Percentiles rank a stretch among this genome's conserved stretches.
Evolutionary conservation across 2,113 vertebrate genomes (phyloP).

Genomic region (Hipposideros armiger): DNA sequence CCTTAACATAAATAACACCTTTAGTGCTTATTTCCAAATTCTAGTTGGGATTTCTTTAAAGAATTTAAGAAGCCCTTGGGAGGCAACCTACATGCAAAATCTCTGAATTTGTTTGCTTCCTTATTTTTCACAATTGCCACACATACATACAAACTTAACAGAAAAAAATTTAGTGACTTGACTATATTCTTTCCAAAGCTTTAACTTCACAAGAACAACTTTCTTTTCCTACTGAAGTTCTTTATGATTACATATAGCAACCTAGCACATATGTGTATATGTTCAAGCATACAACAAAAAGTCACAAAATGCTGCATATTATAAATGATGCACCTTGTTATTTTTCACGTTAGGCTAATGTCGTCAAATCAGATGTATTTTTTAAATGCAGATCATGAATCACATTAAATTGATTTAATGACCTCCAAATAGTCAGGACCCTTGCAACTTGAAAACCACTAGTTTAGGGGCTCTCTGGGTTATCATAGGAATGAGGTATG

Average conservation of each 20-base stretch:
- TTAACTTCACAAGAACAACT: neutral
- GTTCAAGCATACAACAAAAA: accelerated
- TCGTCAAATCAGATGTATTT: neutral
- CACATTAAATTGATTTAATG: neutral
- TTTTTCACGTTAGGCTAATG: neutral
- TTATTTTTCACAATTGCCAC: neutral
- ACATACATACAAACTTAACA: neutral
- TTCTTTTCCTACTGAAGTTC: accelerated
- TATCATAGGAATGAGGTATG: accelerated
- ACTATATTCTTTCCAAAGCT: too few relatives aligned
- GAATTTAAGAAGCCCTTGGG: neutral
- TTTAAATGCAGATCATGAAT: neutral
- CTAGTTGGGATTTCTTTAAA: too few relatives aligned
- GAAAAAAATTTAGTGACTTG: too few relatives aligned
- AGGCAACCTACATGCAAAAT: neutral
- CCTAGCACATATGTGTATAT: accelerated
- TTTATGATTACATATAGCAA: neutral
- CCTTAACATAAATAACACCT: neutral
- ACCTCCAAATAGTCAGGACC: neutral
- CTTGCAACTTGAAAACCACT: neutral
- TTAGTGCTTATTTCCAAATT: neutral
- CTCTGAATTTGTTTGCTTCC: neutral
- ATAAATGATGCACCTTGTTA: neutral
- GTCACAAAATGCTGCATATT: neutral
- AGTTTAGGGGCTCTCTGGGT: neutral